A percentile compares a stretch with the other conserved stretches of the same genome.
These are phyloP conservation scores for Chrysotoxum bicinctum DNA, from an alignment of 2,888 invertebrate genomes.

Conservation along the genomic window DNA sequence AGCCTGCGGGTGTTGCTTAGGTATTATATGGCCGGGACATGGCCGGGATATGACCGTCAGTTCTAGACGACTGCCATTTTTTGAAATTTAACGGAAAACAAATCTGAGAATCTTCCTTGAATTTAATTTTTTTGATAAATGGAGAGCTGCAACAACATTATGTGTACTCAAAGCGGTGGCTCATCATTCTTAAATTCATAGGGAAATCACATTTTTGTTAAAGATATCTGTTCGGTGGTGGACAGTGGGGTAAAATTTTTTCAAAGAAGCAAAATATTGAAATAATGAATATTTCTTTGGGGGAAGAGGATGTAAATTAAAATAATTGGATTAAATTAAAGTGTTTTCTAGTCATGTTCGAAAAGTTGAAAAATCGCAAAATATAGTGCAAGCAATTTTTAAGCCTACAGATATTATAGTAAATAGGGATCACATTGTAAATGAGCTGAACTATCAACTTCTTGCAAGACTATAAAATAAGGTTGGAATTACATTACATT, in stretches of 20 bases:
- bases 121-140: slow-evolving; percentile 62
- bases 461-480: too few relatives aligned
- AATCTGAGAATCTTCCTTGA: slow-evolving; percentile 40
- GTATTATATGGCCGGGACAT: slow-evolving; percentile 37
- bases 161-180: not conserved
- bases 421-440: too few relatives aligned
- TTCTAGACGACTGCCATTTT: slow-evolving; percentile 51
- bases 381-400: too few relatives aligned
- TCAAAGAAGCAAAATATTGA: not conserved
- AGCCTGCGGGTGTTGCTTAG: slow-evolving; percentile 63
- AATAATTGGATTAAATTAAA: too few relatives aligned
- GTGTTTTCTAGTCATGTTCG: too few relatives aligned
- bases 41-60: slow-evolving; percentile 51
- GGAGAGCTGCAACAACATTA: not conserved
- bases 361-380: too few relatives aligned
- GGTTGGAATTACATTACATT: too few relatives aligned
- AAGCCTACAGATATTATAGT: too few relatives aligned
- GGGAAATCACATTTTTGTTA: slow-evolving; percentile 40
- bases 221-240: not conserved
- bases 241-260: not conserved
- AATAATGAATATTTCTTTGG: not conserved
- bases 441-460: too few relatives aligned
- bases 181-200: slow-evolving; percentile 12
- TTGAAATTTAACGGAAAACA: slow-evolving; percentile 34
- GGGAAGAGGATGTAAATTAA: not conserved